phyloP scores from a whole-genome alignment of 2,797 vertebrate genomes.

The Pantherophis alleghaniensis region DNA sequence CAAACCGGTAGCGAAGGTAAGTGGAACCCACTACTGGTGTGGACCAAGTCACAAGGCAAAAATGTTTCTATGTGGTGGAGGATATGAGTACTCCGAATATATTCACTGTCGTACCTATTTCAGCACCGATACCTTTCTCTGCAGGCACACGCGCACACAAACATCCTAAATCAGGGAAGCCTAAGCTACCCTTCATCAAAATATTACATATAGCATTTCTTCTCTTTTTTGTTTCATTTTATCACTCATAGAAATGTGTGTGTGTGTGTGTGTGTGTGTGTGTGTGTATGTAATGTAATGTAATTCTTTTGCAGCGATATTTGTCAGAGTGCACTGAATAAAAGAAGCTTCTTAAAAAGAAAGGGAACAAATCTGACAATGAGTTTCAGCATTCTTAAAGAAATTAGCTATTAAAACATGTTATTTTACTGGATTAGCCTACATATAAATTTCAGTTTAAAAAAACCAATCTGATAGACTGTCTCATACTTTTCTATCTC shows the following conservation, averaged over 20 bases:
- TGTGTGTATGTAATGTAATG: too few species aligned
- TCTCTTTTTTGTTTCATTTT: background rate
- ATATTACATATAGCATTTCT: background rate
- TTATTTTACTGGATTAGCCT: background rate
- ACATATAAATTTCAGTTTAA: background rate
- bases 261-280: too few species aligned
- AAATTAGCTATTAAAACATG: slow-evolving; percentile 1
- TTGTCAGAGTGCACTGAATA: background rate
- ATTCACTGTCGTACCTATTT: background rate
- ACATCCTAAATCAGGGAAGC: background rate
- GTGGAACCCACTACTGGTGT: too few species aligned
- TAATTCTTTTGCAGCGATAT: background rate
- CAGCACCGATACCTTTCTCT: background rate
- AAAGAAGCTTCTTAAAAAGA: background rate
- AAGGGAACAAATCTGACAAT: background rate
- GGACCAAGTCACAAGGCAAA: background rate
- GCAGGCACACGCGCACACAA: background rate
- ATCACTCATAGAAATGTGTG: background rate
- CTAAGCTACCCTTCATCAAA: background rate
- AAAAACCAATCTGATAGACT: slow-evolving; percentile 2
- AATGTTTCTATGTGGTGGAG: background rate
- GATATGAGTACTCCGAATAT: background rate
- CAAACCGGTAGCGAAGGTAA: too few species aligned
- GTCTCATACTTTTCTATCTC: background rate
- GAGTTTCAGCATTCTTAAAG: slow-evolving; percentile 9